A percentile compares a stretch with the other conserved stretches of the same genome.
These are phyloP conservation scores for Lepetodrilus schrolli DNA, from an alignment of 2,888 invertebrate species.

Conservation along the genomic window DNA sequence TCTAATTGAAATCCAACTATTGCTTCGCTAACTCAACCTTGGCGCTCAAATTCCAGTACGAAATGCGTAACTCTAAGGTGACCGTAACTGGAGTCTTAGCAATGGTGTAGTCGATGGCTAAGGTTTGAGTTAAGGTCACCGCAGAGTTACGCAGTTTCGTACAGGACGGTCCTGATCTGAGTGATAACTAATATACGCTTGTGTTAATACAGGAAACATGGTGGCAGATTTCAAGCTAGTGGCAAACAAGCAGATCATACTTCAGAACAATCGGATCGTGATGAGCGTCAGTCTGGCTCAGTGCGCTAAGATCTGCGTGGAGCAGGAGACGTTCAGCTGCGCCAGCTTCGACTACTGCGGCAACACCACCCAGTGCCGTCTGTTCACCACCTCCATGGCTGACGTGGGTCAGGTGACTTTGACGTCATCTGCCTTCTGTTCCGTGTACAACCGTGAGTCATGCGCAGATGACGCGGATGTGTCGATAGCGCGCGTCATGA, in stretches of 20 bases:
- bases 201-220: slow-evolving; percentile 59
- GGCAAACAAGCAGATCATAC: slow-evolving; percentile 39
- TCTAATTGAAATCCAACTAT: too few species aligned
- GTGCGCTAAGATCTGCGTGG: slow-evolving; percentile 63
- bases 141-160: too few species aligned
- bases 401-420: slow-evolving; percentile 53
- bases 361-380: slow-evolving; percentile 56
- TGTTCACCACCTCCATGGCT: slow-evolving; percentile 51
- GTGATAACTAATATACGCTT: too few species aligned
- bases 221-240: slow-evolving; percentile 54
- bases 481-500: background rate
- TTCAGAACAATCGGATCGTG: slow-evolving; percentile 52
- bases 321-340: slow-evolving; percentile 52
- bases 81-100: too few species aligned
- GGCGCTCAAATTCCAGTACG: too few species aligned
- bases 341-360: slow-evolving; percentile 64
- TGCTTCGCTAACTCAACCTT: too few species aligned
- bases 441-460: slow-evolving; percentile 57
- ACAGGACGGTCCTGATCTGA: too few species aligned
- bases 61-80: too few species aligned
- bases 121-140: too few species aligned
- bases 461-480: background rate
- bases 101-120: too few species aligned
- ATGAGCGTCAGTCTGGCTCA: slow-evolving; percentile 47
- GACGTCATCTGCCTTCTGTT: slow-evolving; percentile 49